These are phyloP conservation scores for Apocheima hispidaria DNA, from an alignment of 2,888 invertebrate genomes.

Conservation along the genomic window DNA sequence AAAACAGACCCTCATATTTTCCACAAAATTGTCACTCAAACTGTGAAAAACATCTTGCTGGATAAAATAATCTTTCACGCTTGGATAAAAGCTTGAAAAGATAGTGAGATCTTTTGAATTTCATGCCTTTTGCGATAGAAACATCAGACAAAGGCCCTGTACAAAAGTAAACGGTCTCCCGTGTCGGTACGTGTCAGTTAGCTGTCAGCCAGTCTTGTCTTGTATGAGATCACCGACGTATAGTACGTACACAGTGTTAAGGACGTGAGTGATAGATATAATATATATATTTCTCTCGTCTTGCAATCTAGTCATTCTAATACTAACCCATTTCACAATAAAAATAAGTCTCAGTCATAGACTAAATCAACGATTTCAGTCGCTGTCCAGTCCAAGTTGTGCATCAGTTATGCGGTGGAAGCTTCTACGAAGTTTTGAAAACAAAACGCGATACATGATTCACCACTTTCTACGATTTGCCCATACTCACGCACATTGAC, in stretches of 20 bases:
- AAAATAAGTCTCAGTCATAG: no score
- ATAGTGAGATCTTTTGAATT: conserved; percentile 21
- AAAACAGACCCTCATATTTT: not conserved
- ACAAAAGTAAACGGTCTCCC: conserved; percentile 17
- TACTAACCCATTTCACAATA: no score
- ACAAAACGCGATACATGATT: no score
- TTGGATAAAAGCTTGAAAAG: conserved; percentile 13
- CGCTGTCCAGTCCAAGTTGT: no score
- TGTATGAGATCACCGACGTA: not conserved
- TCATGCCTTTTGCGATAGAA: conserved; percentile 21
- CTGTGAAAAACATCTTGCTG: not conserved
- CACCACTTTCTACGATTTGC: no score
- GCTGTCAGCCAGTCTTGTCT: conserved; percentile 12
- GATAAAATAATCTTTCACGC: conserved; percentile 5
- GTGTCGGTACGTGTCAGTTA: not conserved
- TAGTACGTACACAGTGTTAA: not conserved
- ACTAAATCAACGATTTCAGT: no score
- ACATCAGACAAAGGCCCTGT: conserved; percentile 18
- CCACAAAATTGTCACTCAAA: not conserved
- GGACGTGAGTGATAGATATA: no score
- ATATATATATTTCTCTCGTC: no score
- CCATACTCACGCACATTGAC: no score
- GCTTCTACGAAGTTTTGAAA: no score
- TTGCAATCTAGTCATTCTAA: no score
- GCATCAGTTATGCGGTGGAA: no score